Base-by-base conservation (phyloP, 2,113 vertebrate species). In the Monopterus albus region DNA sequence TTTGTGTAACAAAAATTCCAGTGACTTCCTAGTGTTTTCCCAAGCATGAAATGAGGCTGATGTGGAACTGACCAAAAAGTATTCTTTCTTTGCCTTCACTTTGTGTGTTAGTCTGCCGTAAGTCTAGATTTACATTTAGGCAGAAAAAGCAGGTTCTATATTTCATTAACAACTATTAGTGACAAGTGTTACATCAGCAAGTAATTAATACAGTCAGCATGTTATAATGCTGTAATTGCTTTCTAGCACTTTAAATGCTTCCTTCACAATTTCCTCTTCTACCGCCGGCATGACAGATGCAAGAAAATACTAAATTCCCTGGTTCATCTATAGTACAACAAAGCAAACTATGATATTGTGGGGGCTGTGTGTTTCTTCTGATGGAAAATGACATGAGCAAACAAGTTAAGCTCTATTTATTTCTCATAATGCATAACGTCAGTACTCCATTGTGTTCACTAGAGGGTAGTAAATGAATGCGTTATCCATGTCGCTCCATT, bases 381-480 rank as follows among this genome's bases (percentile, higher is more conserved):
- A n/a, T n/a, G n/a, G n/a, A n/a, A n/a, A n/a, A n/a, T n/a, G n/a
- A n/a, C n/a, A n/a, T n/a, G n/a, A n/a, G 38, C 7, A n/a, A 21
- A 50, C 7, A 8, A 8, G n/a, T n/a, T n/a, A n/a, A n/a, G n/a
- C n/a, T 2, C 15, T 40, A 14, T 28, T 6, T 15, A 31, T 49
- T 55, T 28, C 18, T 36, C 13, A 1, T 28, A 12, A 33, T n/a
- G 10, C 23, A 20, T 18, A 5, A 25, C 8, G 23, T 71, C 28
- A 87, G 58, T 86, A 70, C 51, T 31, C 0, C 18, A 10, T 18
- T 76, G 14, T 59, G 7, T 23, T 61, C 90, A 89, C 89, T 67
- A 89, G 90, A 89, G 81, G 83, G 88, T 33, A 68, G 57, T 67
- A 70, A 52, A 63, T 21, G 6, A 59, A 60, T 35, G 38, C 11